Base-by-base conservation (phyloP, 1,140 invertebrate genomes). In the Leptestheria dahalacensis region DNA sequence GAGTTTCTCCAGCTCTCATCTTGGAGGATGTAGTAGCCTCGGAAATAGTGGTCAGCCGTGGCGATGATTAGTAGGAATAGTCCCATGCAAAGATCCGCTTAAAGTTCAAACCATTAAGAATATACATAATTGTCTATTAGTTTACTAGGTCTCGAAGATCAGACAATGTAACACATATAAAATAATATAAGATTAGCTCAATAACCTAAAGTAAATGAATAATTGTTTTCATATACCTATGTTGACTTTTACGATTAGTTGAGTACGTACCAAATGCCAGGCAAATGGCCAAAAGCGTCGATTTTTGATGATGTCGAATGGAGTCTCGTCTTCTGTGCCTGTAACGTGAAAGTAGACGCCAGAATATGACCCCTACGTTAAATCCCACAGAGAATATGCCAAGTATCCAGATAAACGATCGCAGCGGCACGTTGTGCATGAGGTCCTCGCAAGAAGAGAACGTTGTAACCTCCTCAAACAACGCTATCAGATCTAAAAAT, bases 371-470 rank as follows among this genome's bases (percentile, higher is more conserved):
- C 18, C 82, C 66, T 2, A 78, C 57, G 67, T 84, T 84, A 26
- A 81, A 81, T 25, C 75, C 70, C 29, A 78, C 75, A 4, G 81
- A 81, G 15, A 82, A 68, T 4, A 75, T 65, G 6, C 79, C 82
- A 70, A 84, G 78, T 11, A 82, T 71, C 82, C 82, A 84, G 53
- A 84, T 80, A 61, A 78, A 75, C 15, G 75, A 65, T 3, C 77
- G 65, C 2, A 79, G 68, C 1, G 79, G 68, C 47, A 72, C 65
- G 65, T 78, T 79, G 24, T 74, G 75, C 77, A 80, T 78, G 48
- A 79, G 70, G 61, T 80, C 77, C 58, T 77, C 75, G 62, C 78
- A 80, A 0, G 76, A 78, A 1, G 76, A 78, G 61, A 79, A 79
- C 63, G 77, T n/a, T n/a, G n/a, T n/a, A n/a, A n/a, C n/a, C n/a